phyloP scores from a whole-genome alignment of 2,888 invertebrate species.

The Augiades crinisus region DNA sequence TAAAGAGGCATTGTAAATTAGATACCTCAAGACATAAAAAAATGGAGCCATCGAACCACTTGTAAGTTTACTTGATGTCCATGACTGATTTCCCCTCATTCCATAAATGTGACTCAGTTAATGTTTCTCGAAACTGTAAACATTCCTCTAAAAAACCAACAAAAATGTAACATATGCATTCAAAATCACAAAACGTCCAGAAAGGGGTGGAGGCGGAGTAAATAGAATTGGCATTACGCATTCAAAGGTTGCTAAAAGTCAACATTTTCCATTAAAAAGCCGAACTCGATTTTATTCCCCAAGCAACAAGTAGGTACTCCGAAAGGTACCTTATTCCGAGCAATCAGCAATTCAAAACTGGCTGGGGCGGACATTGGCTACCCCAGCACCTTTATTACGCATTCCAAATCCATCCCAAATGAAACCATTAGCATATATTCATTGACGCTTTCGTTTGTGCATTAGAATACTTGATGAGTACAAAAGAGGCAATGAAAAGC shows the following conservation, averaged over 20 bases:
- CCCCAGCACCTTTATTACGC: constrained; percentile 34
- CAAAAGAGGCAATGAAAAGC: constrained; percentile 19
- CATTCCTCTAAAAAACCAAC: no score
- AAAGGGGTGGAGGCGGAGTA: constrained; percentile 13
- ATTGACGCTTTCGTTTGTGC: constrained; percentile 14
- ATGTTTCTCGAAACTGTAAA: no score
- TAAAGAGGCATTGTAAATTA: no score
- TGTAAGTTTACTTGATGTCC: no score
- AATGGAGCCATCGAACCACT: no score
- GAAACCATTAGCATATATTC: constrained; percentile 19
- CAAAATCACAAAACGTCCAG: constrained; percentile 10
- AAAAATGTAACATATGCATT: background rate
- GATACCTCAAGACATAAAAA: no score
- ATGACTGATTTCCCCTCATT: no score
- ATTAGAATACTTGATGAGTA: constrained; percentile 27
- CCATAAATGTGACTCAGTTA: no score
- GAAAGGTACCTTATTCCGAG: constrained; percentile 42
- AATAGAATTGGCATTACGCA: constrained; percentile 43
- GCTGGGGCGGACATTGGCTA: constrained; percentile 41
- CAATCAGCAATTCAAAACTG: constrained; percentile 55
- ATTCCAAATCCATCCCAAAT: constrained; percentile 26
- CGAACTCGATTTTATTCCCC: constrained; percentile 42
- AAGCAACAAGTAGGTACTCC: constrained; percentile 50
- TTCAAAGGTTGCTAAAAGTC: constrained; percentile 45
- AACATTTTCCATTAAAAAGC: constrained; percentile 52